Conservation (phyloP, 2,888 invertebrate genomes). For the Pardosa pseudoannulata region DNA sequence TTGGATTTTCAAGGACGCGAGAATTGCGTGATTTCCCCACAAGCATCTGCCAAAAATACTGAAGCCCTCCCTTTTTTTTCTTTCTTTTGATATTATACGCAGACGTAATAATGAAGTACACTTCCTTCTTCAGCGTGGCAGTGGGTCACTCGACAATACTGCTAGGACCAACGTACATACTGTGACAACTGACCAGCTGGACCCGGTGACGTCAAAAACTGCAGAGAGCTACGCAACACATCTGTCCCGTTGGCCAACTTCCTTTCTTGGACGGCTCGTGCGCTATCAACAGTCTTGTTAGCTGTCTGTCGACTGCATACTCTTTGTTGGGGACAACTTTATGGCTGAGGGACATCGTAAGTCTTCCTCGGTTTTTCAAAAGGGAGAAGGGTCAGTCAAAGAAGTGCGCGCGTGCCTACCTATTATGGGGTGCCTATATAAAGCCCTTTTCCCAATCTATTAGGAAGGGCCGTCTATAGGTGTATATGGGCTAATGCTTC, state of each 20-base stretch:
- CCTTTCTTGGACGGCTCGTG: neutral
- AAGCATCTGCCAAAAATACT: neutral
- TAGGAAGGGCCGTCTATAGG: slow-evolving; percentile 27
- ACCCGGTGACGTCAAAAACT: neutral
- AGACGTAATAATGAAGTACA: neutral
- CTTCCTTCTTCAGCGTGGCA: neutral
- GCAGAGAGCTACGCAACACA: neutral
- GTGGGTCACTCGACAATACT: slow-evolving; percentile 1
- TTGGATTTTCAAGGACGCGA: neutral
- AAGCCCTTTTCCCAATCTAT: slow-evolving; percentile 42
- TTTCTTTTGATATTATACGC: too few relatives aligned
- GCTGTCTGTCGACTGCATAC: neutral
- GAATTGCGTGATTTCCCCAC: neutral
- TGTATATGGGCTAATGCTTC: slow-evolving; percentile 17
- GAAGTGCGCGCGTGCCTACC: slow-evolving; percentile 49
- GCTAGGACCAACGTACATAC: neutral
- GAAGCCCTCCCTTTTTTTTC: neutral
- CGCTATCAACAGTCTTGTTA: neutral
- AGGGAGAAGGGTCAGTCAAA: slow-evolving; percentile 38
- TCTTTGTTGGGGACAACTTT: slow-evolving; percentile 20
- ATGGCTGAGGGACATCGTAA: slow-evolving; percentile 25
- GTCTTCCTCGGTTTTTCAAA: slow-evolving; percentile 15
- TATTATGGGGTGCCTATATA: slow-evolving; percentile 41
- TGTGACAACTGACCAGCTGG: slow-evolving; percentile 5
- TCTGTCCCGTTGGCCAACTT: neutral